Percentiles rank a stretch among this genome's conserved stretches.
Conservation (phyloP, 2,888 invertebrate species). For the Macaria notata region DNA sequence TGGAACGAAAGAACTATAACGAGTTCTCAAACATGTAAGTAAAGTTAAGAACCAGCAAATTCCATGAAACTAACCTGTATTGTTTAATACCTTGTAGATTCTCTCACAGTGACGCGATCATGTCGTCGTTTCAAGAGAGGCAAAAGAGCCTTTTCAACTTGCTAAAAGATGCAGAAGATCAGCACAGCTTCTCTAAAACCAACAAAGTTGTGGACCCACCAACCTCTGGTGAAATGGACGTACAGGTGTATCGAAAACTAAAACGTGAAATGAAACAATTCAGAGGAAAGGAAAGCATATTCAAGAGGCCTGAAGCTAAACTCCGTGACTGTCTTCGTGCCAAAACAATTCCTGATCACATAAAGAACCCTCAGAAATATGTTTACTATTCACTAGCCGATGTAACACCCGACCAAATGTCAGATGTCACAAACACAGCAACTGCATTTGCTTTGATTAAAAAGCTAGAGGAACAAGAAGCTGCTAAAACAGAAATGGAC, state of each 20-base stretch:
- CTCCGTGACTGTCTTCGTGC: slow-evolving; percentile 80
- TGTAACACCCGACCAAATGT: slow-evolving; percentile 88
- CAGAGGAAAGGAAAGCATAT: slow-evolving; percentile 89
- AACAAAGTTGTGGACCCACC: slow-evolving; percentile 54
- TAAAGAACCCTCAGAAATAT: slow-evolving; percentile 91
- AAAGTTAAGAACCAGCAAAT: background rate
- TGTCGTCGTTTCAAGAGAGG: slow-evolving; percentile 81
- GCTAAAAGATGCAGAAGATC: slow-evolving; percentile 84
- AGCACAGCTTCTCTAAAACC: slow-evolving; percentile 64
- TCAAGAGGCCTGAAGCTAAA: slow-evolving; percentile 87
- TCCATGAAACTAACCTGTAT: background rate
- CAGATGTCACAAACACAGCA: slow-evolving; percentile 88
- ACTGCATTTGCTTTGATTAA: slow-evolving; percentile 90
- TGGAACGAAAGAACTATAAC: no score
- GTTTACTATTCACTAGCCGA: slow-evolving; percentile 90
- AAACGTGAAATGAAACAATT: slow-evolving; percentile 83
- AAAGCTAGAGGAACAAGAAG: slow-evolving; percentile 83
- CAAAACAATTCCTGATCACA: slow-evolving; percentile 70
- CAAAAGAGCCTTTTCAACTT: slow-evolving; percentile 87
- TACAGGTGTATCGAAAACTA: slow-evolving; percentile 59
- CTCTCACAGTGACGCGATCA: slow-evolving; percentile 25
- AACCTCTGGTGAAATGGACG: slow-evolving; percentile 60
- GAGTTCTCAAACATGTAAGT: slow-evolving; percentile 5
- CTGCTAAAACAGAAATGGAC: slow-evolving; percentile 46
- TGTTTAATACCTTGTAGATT: slow-evolving; percentile 14